Evolutionary conservation across 1,140 invertebrate species (phyloP).

Genomic region (Pseudomyrmex pallidus): DNA sequence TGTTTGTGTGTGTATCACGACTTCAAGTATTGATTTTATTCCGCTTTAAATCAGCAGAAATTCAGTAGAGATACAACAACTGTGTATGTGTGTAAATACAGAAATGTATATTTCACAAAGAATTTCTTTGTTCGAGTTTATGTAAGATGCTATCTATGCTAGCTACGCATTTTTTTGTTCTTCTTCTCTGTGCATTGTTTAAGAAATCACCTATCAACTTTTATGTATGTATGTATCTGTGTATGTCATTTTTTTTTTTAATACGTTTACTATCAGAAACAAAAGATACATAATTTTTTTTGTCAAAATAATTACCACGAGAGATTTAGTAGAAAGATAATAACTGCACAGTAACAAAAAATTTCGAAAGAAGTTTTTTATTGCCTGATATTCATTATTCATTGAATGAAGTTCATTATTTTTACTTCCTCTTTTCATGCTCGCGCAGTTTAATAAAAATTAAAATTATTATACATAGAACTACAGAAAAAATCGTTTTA

Average conservation of each 20-base stretch:
- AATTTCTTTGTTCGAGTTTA: constrained; percentile 31
- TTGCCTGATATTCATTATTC: not conserved
- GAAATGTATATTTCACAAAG: constrained; percentile 29
- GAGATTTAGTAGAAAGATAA: not conserved
- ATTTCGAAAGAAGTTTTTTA: not conserved
- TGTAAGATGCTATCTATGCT: constrained; percentile 21
- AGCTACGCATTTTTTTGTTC: constrained; percentile 30
- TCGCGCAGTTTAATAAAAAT: not conserved
- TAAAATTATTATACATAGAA: not conserved
- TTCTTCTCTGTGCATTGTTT: constrained; percentile 19
- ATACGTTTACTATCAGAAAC: not conserved
- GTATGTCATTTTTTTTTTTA: not conserved
- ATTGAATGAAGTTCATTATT: constrained; percentile 11
- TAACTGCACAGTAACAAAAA: not conserved
- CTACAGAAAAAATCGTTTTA: too few species aligned
- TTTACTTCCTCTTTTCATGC: constrained; percentile 12
- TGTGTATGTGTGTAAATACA: constrained; percentile 12
- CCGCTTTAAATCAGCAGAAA: not conserved
- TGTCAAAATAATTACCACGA: not conserved
- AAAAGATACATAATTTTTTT: not conserved
- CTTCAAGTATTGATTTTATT: constrained; percentile 15
- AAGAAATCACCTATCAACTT: constrained; percentile 18
- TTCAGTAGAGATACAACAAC: constrained; percentile 17
- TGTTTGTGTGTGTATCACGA: constrained; percentile 2
- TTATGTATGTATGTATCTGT: not conserved